These are phyloP conservation scores for Eristalis pertinax DNA, from an alignment of 2,888 invertebrate species.

Conservation along the genomic window DNA sequence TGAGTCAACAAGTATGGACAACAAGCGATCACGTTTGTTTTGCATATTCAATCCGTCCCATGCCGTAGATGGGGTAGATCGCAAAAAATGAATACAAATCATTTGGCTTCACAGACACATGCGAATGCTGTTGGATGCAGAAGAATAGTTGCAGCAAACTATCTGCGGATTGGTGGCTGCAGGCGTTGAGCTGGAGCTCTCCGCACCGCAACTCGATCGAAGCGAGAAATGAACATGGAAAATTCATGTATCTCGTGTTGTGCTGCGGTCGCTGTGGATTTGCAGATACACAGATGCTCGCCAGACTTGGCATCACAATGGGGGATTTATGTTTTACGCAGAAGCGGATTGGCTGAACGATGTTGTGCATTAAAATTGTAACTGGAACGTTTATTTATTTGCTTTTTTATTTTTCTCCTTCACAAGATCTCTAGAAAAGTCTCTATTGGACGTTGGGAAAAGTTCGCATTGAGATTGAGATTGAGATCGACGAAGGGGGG, in stretches of 20 bases:
- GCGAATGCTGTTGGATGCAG: constrained; percentile 36
- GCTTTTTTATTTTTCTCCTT: not conserved
- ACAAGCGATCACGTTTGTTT: constrained; percentile 41
- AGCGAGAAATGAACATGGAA: constrained; percentile 67
- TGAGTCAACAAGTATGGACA: constrained; percentile 26
- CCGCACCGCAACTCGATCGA: constrained; percentile 29
- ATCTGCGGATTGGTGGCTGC: constrained; percentile 61
- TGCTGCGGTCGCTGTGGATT: constrained; percentile 32
- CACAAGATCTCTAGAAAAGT: not conserved
- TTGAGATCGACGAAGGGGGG: not conserved
- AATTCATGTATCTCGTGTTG: constrained; percentile 59
- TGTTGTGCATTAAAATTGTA: constrained; percentile 34
- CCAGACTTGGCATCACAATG: constrained; percentile 64
- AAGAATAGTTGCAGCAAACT: constrained; percentile 45
- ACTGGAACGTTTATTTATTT: constrained; percentile 8
- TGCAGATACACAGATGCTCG: constrained; percentile 57
- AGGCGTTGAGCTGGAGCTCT: not conserved
- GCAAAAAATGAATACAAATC: constrained; percentile 56
- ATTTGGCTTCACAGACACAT: constrained; percentile 32
- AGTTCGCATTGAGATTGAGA: not conserved
- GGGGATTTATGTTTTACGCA: constrained; percentile 49
- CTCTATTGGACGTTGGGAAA: not conserved
- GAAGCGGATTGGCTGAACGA: constrained; percentile 52
- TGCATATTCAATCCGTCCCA: constrained; percentile 64
- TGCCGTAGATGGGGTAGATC: constrained; percentile 48